Percentiles rank a stretch among this genome's conserved stretches.
These are phyloP conservation scores for Agapornis canus DNA, from an alignment of 2,797 vertebrate species.

Conservation along the genomic window DNA sequence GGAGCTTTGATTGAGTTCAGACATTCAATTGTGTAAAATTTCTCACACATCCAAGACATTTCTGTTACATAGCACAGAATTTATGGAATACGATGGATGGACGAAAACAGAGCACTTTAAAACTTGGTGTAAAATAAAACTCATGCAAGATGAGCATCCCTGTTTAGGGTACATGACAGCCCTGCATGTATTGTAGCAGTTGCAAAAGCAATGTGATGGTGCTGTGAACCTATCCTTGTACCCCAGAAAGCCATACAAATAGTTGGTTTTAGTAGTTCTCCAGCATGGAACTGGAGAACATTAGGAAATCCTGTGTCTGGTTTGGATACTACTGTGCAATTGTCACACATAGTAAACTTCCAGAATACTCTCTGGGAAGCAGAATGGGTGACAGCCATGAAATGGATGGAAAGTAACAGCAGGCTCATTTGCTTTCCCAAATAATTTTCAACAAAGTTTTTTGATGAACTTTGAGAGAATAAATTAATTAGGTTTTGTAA, in stretches of 20 bases:
- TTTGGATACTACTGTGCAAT: not conserved
- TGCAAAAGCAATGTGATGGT: not conserved
- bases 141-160: not conserved
- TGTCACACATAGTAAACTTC: not conserved
- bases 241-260: not conserved
- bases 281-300: not conserved
- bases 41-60: not conserved
- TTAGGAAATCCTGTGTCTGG: not conserved
- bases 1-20: not conserved
- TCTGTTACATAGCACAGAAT: not conserved
- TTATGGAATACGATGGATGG: not conserved
- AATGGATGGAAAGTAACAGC: not conserved
- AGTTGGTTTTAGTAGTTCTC: not conserved
- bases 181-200: not conserved
- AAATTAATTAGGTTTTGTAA: not conserved
- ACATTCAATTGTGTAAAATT: not conserved
- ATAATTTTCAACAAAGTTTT: not conserved
- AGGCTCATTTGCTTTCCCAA: not conserved
- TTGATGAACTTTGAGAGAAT: not conserved
- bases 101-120: not conserved
- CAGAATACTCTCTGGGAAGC: not conserved
- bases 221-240: not conserved
- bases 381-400: not conserved
- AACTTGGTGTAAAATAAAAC: not conserved
- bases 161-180: not conserved